Base-by-base conservation (phyloP, 1,140 invertebrate genomes). In the Maconellicoccus hirsutus region DNA sequence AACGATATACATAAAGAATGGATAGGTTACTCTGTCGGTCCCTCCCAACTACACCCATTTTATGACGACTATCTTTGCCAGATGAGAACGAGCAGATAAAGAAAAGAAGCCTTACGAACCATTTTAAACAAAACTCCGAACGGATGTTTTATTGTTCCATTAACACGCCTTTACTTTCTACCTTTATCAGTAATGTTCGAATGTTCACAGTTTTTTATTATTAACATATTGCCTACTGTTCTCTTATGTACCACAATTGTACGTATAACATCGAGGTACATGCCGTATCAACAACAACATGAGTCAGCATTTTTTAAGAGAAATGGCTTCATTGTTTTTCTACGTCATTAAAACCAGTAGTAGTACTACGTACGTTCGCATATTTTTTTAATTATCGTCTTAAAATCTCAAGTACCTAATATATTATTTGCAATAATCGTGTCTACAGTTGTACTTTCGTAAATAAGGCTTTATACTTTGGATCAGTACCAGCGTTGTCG, bases 111-210 rank as follows among this genome's bases (percentile, higher is more conserved):
- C 61, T 66, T 66, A 66, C 61, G 4, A 66, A 66, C 61, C 61
- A 66, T 66, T 66, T 66, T 66, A 66, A 66, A 66, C 61, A 66
- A 66, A 66, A 66, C 61, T 66, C 7, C 61, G 61, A 66, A 66
- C 61, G 61, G 61, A 66, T 66, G 61, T 66, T 66, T 66, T 66
- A 66, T 66, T 66, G 61, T 25, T 26, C 61, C 61, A 66, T 66
- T 66, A 66, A 66, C 61, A 66, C 61, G 61, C 61, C 61, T 66
- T 66, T 66, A 66, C 61, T 66, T 66, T 66, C 25, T 66, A 66
- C 61, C 61, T 66, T 66, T 66, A 66, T 66, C 61, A 26, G 61
- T 26, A 26, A 66, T 66, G 61, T 66, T 66, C 25, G 10, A 66
- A 66, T 66, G 61, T 66, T 66, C 61, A 52, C 42, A 52, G 42